Evolutionary conservation across 2,797 vertebrate genomes (phyloP), one percentile per base, ranked within the genome.

Genomic region (Melanotaenia pygmaea): DNA sequence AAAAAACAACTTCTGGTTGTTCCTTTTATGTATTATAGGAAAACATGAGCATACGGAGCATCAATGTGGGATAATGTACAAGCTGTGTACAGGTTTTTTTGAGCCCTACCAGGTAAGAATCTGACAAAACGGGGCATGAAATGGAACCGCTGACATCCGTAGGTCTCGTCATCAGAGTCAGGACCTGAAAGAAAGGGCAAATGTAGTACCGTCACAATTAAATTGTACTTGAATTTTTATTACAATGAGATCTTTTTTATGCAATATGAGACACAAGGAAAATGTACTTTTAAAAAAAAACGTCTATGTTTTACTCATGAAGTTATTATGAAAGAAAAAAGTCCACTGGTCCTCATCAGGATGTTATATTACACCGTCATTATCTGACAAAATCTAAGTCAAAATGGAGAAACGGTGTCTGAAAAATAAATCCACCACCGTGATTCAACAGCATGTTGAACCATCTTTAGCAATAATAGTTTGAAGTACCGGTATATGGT

Each of bases 51-150:
- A 26, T 1, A 32, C 0, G 5, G 1, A 50, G 59, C 74, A 76
- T 5, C 18, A 80, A 78, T 67, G 45, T 64, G 74, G 69, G 73
- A 67, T 61, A 75, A 11, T 11, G 32, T 0, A 18, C n/a, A 2
- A 54, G 14, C 1, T 56, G 0, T 38, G 3, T 32, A 28, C 0
- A 1, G 11, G 18, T 9, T 28, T 10, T 54, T 57, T 3, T 0
- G 5, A 30, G 59, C 58, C 43, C 94, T 93, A 99, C 97, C 98
- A 34, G 98, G 98, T 77, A 99, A 87, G 90, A 98, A 99, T 64
- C 97, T 87, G 80, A 99, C 98, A 82, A 99, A 99, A 38, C 98
- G 97, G 0, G 98, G 98, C 96, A 99, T 97, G 91, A 99, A 99
- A 88, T 99, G 98, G 84, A 99, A 99, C 75, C 94, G 94, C 57